Conservation (phyloP, 2,113 vertebrate genomes). For the Phylloscopus trochiloides region DNA sequence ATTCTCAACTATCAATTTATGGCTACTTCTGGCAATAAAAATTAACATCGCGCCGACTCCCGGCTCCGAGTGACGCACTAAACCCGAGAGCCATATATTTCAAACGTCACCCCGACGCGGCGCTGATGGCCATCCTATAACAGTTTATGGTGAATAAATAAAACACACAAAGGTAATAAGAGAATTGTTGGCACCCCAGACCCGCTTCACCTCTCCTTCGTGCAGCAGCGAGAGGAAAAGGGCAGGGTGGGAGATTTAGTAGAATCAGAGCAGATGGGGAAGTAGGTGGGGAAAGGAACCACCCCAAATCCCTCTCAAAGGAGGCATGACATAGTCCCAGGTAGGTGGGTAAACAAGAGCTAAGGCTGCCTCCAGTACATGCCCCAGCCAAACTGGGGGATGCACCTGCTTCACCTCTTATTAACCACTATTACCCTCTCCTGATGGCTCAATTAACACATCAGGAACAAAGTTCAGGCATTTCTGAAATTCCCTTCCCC, state of each 20-base stretch:
- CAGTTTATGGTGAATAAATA: slow-evolving; percentile 46
- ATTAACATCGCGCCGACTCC: slow-evolving; percentile 57
- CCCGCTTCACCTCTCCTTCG: not conserved
- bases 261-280: not conserved
- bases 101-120: not conserved
- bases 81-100: slow-evolving; percentile 11
- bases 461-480: not conserved
- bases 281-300: not conserved
- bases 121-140: not conserved
- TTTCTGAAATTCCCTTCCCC: not conserved
- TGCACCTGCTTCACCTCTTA: not conserved
- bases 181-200: not conserved
- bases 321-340: not conserved
- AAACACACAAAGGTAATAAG: slow-evolving; percentile 27
- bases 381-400: not conserved
- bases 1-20: slow-evolving; percentile 75
- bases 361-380: not conserved
- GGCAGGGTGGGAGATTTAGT: fast-evolving
- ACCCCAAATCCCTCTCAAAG: not conserved
- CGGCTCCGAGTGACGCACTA: slow-evolving; percentile 1
- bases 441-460: not conserved
- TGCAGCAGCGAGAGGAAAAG: fast-evolving
- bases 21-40: slow-evolving; percentile 73
- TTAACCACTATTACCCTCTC: not conserved
- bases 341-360: fast-evolving